These are phyloP conservation scores for Oreochromis spilurus DNA, from an alignment of 2,113 vertebrate species.

Conservation along the genomic window DNA sequence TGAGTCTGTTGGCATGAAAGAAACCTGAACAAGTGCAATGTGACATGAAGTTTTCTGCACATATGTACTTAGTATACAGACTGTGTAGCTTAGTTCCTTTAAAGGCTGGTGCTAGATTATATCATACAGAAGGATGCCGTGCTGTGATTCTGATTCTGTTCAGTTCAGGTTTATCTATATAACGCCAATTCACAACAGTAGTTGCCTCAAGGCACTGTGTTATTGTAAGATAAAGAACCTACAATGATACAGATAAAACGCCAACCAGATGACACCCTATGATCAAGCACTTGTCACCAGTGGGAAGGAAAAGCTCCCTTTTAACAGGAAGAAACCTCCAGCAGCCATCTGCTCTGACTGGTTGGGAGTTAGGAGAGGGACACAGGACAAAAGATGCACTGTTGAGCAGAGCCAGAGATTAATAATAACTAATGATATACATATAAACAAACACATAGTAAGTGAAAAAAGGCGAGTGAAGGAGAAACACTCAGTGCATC, in stretches of 20 bases:
- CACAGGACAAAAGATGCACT: not conserved
- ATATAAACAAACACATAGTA: not conserved
- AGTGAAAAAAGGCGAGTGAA: not conserved
- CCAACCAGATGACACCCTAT: not conserved
- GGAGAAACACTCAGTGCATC: not conserved
- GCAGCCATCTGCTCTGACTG: too few species aligned
- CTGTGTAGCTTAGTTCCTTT: not conserved
- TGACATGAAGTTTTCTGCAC: not conserved
- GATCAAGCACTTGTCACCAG: not conserved
- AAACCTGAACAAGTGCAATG: not conserved
- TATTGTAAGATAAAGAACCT: not conserved
- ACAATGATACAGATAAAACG: not conserved
- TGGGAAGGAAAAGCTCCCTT: not conserved
- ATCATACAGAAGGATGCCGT: not conserved
- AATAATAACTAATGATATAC: not conserved
- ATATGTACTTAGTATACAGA: not conserved
- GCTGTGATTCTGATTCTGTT: not conserved
- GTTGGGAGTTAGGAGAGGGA: not conserved
- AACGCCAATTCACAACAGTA: not conserved
- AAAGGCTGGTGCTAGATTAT: not conserved
- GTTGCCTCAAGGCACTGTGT: not conserved
- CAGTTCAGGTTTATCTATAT: not conserved
- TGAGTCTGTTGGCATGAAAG: conserved; percentile 5
- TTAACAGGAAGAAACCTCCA: not conserved
- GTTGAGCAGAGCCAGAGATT: not conserved